phyloP scores from a whole-genome alignment of 2,888 invertebrate species.

The Orgyia antiqua region DNA sequence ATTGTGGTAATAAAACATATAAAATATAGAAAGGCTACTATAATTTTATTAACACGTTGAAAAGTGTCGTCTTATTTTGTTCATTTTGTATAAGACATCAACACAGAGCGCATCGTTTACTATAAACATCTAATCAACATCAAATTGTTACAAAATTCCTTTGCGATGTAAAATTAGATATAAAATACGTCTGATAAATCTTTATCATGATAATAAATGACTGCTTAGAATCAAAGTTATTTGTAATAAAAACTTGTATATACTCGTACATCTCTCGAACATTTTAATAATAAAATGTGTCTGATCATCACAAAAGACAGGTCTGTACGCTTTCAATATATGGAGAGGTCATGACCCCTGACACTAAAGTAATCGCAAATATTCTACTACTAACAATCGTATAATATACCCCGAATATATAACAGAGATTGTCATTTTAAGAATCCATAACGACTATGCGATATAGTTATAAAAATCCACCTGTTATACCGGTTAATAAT shows the following conservation, averaged over 20 bases:
- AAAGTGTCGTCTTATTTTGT: constrained; percentile 10
- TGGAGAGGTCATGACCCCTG: constrained; percentile 13
- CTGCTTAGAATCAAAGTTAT: constrained; percentile 18
- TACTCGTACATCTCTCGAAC: constrained; percentile 8
- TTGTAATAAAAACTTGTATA: constrained; percentile 14
- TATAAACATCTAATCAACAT: constrained; percentile 11
- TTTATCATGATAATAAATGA: constrained; percentile 17
- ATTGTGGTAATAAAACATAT: constrained; percentile 18
- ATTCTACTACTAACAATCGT: constrained; percentile 4
- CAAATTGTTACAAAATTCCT: constrained; percentile 11
- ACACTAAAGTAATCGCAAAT: constrained; percentile 5
- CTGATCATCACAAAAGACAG: constrained; percentile 12
- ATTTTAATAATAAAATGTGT: constrained; percentile 14
- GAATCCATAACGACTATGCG: constrained; percentile 23
- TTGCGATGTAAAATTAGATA: constrained; percentile 9
- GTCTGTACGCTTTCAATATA: constrained; percentile 10
- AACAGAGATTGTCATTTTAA: constrained; percentile 7
- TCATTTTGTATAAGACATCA: constrained; percentile 11
- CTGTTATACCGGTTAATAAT: constrained; percentile 29
- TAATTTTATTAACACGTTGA: constrained; percentile 13
- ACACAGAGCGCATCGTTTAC: constrained; percentile 15
- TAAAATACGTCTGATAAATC: constrained; percentile 10
- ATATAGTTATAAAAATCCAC: constrained; percentile 31
- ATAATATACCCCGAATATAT: too few species aligned
- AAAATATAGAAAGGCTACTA: constrained; percentile 8